Base-by-base conservation (phyloP, 2,888 invertebrate genomes). In the Leptinotarsa peninsularis region DNA sequence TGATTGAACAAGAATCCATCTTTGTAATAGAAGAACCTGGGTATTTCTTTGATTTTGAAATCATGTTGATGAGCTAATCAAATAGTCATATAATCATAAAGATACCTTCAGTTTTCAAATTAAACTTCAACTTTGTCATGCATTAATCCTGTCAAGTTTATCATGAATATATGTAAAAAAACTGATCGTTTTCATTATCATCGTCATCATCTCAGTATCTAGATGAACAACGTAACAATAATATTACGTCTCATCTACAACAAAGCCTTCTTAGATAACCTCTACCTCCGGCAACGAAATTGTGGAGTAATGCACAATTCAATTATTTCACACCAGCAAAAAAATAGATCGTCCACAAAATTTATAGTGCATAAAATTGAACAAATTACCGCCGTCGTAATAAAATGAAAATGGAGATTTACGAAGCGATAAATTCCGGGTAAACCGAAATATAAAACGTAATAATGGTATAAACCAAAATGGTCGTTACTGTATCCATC, bases 361-460 rank as follows among this genome's bases (percentile, higher is more conserved):
- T 70, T 70, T 74, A 69, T 74, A 54, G 70, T 70, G 69, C 74
- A 60, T 70, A 70, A 74, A 74, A 74, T 70, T 74, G 66, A 60
- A 74, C 69, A 74, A 74, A 70, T 70, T 66, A 52, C 52, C 52
- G 70, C 50, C 66, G 70, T 74, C 70, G 49, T 54, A 54, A 70
- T 74, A 56, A 63, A 70, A 70, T 74, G 56, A 58, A 52, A 70
- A 74, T 70, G 23, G 67, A 71, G 71, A 49, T 71, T 68, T 67
- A 67, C 67, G 56, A 50, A 71, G 74, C 74, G 71, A 67, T 67
- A 74, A 74, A 74, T 74, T 70, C 63, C 7, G 43, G 43, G 63
- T 43, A 63, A 63, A 63, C 63, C 63, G 43, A 71, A 67, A 66
- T 54, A 67, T 56, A 54, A 49, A 66, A 68, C 66, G 52, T 58